A percentile compares a stretch with the other conserved stretches of the same genome.
These are phyloP conservation scores for Archaeoteleia sp. DNA, from an alignment of 2,888 invertebrate genomes.

Conservation along the genomic window DNA sequence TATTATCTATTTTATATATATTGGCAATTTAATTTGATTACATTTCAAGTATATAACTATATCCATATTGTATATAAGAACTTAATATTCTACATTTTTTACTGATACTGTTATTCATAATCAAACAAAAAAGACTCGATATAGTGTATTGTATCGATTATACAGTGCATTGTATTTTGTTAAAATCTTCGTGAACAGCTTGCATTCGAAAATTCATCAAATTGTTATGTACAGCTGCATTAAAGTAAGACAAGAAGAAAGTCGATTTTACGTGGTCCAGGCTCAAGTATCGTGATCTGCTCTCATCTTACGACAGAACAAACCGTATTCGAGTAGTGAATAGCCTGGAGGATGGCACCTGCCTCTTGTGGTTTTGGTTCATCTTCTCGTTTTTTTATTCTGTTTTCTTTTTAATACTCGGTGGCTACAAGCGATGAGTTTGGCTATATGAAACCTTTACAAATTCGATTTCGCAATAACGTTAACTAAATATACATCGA, in stretches of 20 bases:
- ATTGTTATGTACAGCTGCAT: slow-evolving; percentile 27
- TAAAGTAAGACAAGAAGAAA: slow-evolving; percentile 9
- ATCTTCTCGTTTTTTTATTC: slow-evolving; percentile 35
- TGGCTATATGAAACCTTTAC: slow-evolving; percentile 4
- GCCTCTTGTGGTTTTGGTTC: slow-evolving; percentile 35
- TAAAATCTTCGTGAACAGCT: slow-evolving; percentile 8
- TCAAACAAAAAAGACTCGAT: no score
- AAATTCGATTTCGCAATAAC: no score
- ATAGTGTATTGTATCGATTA: no score
- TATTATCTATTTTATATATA: no score
- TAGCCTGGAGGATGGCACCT: slow-evolving; percentile 40
- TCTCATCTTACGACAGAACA: slow-evolving; percentile 35
- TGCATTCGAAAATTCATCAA: slow-evolving; percentile 10
- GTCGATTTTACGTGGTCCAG: slow-evolving; percentile 33
- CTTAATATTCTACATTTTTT: no score
- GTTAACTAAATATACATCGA: no score
- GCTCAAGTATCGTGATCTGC: slow-evolving; percentile 36
- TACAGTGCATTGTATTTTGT: slow-evolving; percentile 2
- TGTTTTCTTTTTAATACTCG: slow-evolving; percentile 12
- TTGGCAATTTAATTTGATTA: no score
- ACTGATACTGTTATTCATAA: no score
- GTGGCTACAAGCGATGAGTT: slow-evolving; percentile 11
- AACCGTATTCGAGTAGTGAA: slow-evolving; percentile 32
- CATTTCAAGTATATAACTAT: no score
- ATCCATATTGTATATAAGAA: no score